Base-by-base conservation (phyloP, 2,888 invertebrate species). In the Malachius bipustulatus region DNA sequence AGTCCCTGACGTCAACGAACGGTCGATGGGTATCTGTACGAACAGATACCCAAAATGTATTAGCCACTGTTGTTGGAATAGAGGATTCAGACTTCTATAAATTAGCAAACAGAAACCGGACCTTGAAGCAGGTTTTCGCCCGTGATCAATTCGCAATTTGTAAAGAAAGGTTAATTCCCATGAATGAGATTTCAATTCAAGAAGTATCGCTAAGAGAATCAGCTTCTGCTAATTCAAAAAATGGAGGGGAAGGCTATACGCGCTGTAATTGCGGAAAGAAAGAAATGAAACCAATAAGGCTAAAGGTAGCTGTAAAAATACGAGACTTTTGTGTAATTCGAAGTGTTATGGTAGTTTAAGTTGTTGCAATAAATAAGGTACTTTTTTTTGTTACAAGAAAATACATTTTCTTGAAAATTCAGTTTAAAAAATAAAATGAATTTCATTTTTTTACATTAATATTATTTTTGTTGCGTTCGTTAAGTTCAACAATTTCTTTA, bases 91-190 rank as follows among this genome's bases (percentile, higher is more conserved):
- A 42, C 30, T 47, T 47, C 34, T 45, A 47, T 43, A 42, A 43
- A 41, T 30, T 43, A 32, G 41, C 44, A 37, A 48, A 40, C 28
- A 43, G 44, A 40, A 39, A 41, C 46, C 4, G 31, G 36, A 14
- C 28, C 39, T 40, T 40, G 16, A 39, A 41, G 36, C 38, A 38
- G 34, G 30, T 38, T 40, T 40, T 40, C 16, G 38, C 30, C 32
- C 32, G 38, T 32, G 39, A 46, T 46, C 38, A 42, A 30, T 45
- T 43, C 36, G 41, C 36, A 45, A 45, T 43, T 46, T 47, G 42
- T 35, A 39, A 46, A 42, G 42, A 46, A 48, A 45, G 44, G 35
- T 46, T 49, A 39, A 35, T 47, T 42, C 41, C 41, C 37, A 33
- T 43, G 15, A 38, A 45, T 38, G 44, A 46, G 27, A 34, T 50